Base-by-base conservation (phyloP, 2,113 vertebrate genomes). In the Synchiropus splendidus region DNA sequence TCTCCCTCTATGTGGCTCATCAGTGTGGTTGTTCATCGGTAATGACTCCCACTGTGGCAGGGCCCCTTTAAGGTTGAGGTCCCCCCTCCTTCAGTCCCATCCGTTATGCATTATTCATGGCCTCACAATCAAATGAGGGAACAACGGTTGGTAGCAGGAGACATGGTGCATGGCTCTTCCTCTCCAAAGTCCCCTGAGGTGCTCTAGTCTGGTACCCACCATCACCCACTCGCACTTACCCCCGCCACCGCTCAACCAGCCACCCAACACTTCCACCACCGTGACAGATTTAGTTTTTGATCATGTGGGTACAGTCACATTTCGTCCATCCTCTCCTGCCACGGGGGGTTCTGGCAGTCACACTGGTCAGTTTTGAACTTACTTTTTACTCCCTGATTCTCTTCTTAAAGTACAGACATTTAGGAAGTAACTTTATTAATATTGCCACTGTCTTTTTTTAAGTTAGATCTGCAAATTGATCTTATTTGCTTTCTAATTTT, bases 21-120 rank as follows among this genome's bases (percentile, higher is more conserved):
- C 83, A 85, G 75, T 79, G 77, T 75, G 65, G 69, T 72, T 79
- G 76, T 78, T 83, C 77, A 77, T 83, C 78, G 62, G 79, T 86
- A 87, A 87, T 87, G 85, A 87, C 84, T 86, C 84, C 85, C 85
- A 83, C 81, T 85, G 84, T 84, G 83, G 77, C 82, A 61, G 75
- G 77, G 73, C 76, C 81, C 81, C 84, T 87, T 83, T 87, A 87
- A 87, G 82, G 76, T 81, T 83, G 73, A 77, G 71, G 65, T 64
- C 38, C 61, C 66, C 69, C 74, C 55, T 54, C 49, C 64, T 64
- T 61, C 67, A 57, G 47, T 70, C 55, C 72, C 71, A 67, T 75
- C 71, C 75, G 39, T 84, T 78, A 97, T 97, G 89, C 91, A 97
- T 98, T 95, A 98, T 97, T 98, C 90, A 98, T 98, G 56, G 51